Base-by-base conservation (phyloP, 2,888 invertebrate species). In the Leptopilina myrica region DNA sequence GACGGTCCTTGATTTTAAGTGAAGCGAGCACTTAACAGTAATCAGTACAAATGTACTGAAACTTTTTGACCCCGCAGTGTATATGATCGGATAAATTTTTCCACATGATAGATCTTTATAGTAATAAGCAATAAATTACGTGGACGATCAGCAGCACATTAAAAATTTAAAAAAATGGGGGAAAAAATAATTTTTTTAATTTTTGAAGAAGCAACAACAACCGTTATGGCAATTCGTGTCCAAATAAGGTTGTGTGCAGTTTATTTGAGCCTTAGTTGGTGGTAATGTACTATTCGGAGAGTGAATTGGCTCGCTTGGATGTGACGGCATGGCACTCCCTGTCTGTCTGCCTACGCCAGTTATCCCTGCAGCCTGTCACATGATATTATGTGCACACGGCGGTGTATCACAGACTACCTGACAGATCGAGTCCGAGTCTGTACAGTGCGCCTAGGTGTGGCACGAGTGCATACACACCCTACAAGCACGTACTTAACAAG, bases 361-460 rank as follows among this genome's bases (percentile, higher is more conserved):
- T 85, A 87, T 87, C 87, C 43, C 87, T 84, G 85, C 86, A 86
- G 87, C 82, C 86, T 85, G 87, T 87, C 87, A 86, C 86, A 85
- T 87, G 89, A 88, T 88, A 88, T 89, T 88, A 89, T 87, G 88
- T 87, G 87, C 85, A 82, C 86, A 86, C 85, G 86, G 81, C 85
- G 86, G 87, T 89, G 88, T 88, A 89, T 89, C 89, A 88, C 85
- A 85, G 88, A 86, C 89, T 88, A 87, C 89, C 89, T 88, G 90
- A 90, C 90, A 89, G 87, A 88, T 89, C 89, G 86, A 86, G 86
- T 86, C 86, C 87, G 85, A 87, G 87, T 86, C 85, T 84, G 82
- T 81, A 82, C 82, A 56, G 80, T 79, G 81, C 81, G 82, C 81
- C 80, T 86, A 88, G 88, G 88, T 86, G 88, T 86, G 88, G 87